phyloP scores from a whole-genome alignment of 1,140 invertebrate species.

The Heterodera carotae region DNA sequence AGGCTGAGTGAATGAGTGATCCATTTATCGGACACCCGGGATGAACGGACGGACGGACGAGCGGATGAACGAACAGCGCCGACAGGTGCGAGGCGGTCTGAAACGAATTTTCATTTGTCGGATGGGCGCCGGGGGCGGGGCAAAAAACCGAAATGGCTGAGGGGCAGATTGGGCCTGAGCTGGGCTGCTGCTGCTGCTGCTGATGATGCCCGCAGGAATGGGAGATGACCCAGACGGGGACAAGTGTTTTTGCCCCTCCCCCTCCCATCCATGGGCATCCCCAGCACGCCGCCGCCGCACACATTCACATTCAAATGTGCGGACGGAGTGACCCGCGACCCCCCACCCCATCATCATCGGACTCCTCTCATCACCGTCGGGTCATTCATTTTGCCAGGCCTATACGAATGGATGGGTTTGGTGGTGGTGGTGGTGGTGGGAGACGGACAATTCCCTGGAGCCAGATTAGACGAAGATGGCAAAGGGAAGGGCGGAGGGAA shows the following conservation, averaged over 20 bases:
- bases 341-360: too few species aligned
- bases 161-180: background rate
- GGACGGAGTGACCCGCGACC: background rate
- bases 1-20: background rate
- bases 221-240: slow-evolving; percentile 17
- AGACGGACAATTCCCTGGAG: background rate
- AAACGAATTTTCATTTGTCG: background rate
- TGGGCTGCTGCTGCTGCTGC: background rate
- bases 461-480: background rate
- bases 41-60: background rate
- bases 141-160: background rate
- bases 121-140: background rate
- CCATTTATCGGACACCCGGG: background rate
- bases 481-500: background rate
- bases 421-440: too few species aligned
- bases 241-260: slow-evolving; percentile 13
- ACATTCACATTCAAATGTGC: background rate
- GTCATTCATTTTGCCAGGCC: background rate
- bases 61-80: background rate
- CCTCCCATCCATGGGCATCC: slow-evolving; percentile 3
- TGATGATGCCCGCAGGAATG: background rate
- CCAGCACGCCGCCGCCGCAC: background rate
- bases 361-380: background rate
- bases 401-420: background rate
- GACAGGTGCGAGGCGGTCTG: background rate